Conservation (phyloP, 2,888 invertebrate species). For the Aleiodes alternator region DNA sequence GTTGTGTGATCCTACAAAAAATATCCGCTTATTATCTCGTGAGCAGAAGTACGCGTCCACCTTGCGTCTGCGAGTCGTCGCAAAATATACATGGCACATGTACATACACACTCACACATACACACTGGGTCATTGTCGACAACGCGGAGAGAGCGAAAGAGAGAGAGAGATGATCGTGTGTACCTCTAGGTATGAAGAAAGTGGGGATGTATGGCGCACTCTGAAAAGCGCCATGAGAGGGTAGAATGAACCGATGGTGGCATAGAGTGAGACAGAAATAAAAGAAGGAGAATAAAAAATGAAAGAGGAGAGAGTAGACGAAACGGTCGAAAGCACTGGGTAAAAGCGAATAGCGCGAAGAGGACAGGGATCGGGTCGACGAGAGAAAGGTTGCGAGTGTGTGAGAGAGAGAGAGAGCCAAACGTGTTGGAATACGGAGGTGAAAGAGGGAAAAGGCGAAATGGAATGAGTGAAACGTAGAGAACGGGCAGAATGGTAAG, state of each 20-base stretch:
- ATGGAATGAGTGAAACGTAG: too few species aligned
- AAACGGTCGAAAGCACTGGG: slow-evolving; percentile 23
- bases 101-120: slow-evolving; percentile 3
- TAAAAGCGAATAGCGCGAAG: slow-evolving; percentile 6
- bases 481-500: not conserved
- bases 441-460: not conserved
- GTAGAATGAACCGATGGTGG: not conserved
- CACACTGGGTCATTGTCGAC: slow-evolving; percentile 42
- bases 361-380: slow-evolving; percentile 1
- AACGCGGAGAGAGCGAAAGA: not conserved
- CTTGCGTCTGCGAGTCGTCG: not conserved
- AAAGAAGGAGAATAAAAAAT: not conserved
- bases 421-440: slow-evolving; percentile 8
- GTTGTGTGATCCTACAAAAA: not conserved
- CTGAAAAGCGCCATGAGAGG: not conserved
- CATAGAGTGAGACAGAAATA: not conserved
- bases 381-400: not conserved
- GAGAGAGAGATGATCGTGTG: slow-evolving; percentile 33
- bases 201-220: slow-evolving; percentile 33
- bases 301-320: slow-evolving; percentile 1
- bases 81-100: not conserved
- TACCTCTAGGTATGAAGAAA: not conserved
- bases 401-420: not conserved
- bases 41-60: not conserved
- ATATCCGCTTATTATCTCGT: not conserved